Evolutionary conservation across 2,113 vertebrate genomes (phyloP).

Genomic region (Oreochromis niloticus): DNA sequence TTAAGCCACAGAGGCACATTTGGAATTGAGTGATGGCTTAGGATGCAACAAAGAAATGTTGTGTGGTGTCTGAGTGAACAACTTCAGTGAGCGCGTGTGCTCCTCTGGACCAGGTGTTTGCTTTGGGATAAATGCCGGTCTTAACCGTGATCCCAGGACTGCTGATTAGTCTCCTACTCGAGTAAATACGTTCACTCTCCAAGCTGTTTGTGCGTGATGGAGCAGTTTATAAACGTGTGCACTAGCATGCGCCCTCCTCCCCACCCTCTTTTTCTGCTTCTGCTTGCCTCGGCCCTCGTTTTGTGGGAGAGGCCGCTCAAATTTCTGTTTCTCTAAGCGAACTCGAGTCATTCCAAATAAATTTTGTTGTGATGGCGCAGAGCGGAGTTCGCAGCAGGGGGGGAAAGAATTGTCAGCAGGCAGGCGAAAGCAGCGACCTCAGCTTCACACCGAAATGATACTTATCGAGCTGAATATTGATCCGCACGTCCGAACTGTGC

Average conservation of each 20-base stretch:
- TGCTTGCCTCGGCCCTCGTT: not conserved
- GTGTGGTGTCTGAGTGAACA: not conserved
- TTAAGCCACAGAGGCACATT: not conserved
- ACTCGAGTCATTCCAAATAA: not conserved
- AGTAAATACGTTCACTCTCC: not conserved
- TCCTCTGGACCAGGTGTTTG: conserved; percentile 38
- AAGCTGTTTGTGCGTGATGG: not conserved
- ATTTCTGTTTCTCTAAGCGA: not conserved
- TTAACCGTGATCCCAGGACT: not conserved
- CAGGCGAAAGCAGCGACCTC: not conserved
- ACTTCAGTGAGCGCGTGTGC: not conserved
- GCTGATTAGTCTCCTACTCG: conserved; percentile 25
- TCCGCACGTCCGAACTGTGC: not conserved
- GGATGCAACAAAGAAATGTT: not conserved
- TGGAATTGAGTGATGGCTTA: not conserved
- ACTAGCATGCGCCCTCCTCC: not conserved
- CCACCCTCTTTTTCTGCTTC: not conserved
- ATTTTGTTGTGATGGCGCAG: not conserved
- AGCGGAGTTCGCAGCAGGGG: not conserved
- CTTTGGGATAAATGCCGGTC: not conserved
- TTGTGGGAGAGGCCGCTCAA: not conserved
- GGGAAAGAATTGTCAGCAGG: not conserved
- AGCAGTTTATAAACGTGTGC: not conserved
- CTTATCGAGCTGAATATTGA: conserved; percentile 32
- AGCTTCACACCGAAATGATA: not conserved